Percentiles rank a stretch among this genome's conserved stretches.
phyloP scores from a whole-genome alignment of 2,888 invertebrate genomes.

The Andrena minutula region DNA sequence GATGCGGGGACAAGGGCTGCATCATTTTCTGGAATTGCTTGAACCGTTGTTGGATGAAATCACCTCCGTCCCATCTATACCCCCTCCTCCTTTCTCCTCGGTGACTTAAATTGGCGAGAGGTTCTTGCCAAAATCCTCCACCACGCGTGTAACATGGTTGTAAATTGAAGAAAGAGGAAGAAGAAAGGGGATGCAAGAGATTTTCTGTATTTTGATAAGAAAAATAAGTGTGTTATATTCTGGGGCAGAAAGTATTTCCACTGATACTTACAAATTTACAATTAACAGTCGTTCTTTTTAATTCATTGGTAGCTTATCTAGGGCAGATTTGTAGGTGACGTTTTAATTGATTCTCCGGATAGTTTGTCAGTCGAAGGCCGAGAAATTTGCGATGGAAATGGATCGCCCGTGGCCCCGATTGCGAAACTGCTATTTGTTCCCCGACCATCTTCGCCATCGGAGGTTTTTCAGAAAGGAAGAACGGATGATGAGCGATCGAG shows the following conservation, averaged over 20 bases:
- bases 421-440: too few species aligned
- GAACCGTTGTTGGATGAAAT: background rate
- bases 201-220: too few species aligned
- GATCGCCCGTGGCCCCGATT: too few species aligned
- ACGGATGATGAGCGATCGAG: background rate
- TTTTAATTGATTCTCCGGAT: too few species aligned
- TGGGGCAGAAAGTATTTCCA: too few species aligned
- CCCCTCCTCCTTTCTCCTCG: background rate
- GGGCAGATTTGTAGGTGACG: too few species aligned
- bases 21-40: constrained; percentile 11
- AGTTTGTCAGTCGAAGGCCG: too few species aligned
- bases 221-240: too few species aligned
- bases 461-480: background rate
- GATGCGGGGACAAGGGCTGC: constrained; percentile 40
- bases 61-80: background rate
- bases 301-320: too few species aligned
- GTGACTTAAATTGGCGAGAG: background rate
- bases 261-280: too few species aligned
- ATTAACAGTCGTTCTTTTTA: too few species aligned
- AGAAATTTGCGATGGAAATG: too few species aligned
- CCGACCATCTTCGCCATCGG: background rate
- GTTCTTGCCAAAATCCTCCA: background rate
- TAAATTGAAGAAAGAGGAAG: background rate
- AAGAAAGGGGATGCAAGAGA: background rate
- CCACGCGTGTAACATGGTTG: background rate